These are phyloP conservation scores for Ctenochaetus hawaiiensis DNA, from an alignment of 2,797 vertebrate species.

Conservation along the genomic window DNA sequence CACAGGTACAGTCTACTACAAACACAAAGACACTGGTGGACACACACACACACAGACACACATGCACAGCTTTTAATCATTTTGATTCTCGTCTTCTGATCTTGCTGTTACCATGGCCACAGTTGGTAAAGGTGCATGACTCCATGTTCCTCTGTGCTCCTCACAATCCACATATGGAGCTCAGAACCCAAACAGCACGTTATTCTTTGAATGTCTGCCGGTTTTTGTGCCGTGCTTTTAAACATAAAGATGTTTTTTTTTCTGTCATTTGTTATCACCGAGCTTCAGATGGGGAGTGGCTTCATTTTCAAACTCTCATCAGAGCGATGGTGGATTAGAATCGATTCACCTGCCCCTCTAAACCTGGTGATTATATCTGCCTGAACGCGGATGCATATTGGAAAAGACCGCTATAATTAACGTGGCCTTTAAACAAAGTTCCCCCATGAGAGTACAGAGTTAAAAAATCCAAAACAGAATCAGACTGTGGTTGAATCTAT, in stretches of 20 bases:
- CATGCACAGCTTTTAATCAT: conserved; percentile 69
- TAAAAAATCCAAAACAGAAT: conserved; percentile 40
- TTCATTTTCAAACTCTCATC: conserved; percentile 59
- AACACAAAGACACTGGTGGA: conserved; percentile 39
- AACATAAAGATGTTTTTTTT: conserved; percentile 13
- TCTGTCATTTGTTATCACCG: conserved; percentile 33
- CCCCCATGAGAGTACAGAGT: conserved; percentile 32
- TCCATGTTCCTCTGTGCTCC: conserved; percentile 61
- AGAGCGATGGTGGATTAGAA: conserved; percentile 39
- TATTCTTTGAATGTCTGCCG: conserved; percentile 11
- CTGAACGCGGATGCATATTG: conserved; percentile 56
- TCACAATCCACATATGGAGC: conserved; percentile 53
- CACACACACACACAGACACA: conserved; percentile 33
- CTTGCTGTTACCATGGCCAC: conserved; percentile 84
- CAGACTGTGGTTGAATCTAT: conserved; percentile 14
- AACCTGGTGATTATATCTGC: conserved; percentile 65
- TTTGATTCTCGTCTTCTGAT: conserved; percentile 74
- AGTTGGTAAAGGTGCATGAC: conserved; percentile 79
- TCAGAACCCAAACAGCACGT: conserved; percentile 22
- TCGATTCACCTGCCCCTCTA: conserved; percentile 43
- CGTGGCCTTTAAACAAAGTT: conserved; percentile 60
- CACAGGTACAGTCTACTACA: conserved; percentile 56
- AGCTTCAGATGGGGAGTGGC: conserved; percentile 66
- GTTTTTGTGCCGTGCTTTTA: conserved; percentile 8
- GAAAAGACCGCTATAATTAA: conserved; percentile 66